Percentiles rank a stretch among this genome's conserved stretches.
phyloP scores from a whole-genome alignment of 1,140 invertebrate genomes.

The Antheraea pernyi region DNA sequence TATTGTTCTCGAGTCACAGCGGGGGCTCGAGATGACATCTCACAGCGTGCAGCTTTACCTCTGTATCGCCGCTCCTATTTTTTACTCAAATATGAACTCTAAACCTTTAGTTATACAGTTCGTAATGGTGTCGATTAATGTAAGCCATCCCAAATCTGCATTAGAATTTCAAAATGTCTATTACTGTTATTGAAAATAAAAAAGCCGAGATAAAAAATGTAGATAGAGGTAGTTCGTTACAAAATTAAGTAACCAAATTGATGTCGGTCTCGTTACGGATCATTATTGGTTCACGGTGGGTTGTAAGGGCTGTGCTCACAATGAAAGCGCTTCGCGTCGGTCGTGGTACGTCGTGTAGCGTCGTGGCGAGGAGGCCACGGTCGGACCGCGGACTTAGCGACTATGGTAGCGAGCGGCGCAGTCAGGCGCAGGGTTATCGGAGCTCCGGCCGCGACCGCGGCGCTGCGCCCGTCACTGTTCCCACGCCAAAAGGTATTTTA shows the following conservation, averaged over 20 bases:
- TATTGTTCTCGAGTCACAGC: slow-evolving; percentile 74
- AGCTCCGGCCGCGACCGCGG: slow-evolving; percentile 24
- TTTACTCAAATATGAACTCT: neutral
- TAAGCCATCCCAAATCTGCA: neutral
- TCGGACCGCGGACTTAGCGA: slow-evolving; percentile 10
- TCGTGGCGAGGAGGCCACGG: too few relatives aligned
- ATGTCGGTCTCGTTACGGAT: slow-evolving; percentile 66
- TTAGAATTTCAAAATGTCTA: slow-evolving; percentile 39
- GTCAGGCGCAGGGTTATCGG: slow-evolving; percentile 57
- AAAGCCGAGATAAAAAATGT: slow-evolving; percentile 61
- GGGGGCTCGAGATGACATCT: slow-evolving; percentile 75
- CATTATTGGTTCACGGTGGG: slow-evolving; percentile 71
- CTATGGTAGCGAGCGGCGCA: slow-evolving; percentile 28
- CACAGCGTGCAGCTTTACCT: slow-evolving; percentile 71
- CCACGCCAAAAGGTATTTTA: slow-evolving; percentile 74
- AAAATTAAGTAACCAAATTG: slow-evolving; percentile 73
- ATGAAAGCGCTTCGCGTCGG: neutral
- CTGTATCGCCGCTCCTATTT: slow-evolving; percentile 34
- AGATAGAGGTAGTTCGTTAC: slow-evolving; percentile 60
- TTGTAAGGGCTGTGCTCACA: slow-evolving; percentile 17
- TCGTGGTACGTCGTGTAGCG: too few relatives aligned
- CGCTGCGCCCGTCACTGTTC: slow-evolving; percentile 63
- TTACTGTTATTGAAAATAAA: slow-evolving; percentile 65
- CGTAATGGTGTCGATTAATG: neutral
- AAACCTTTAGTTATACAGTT: neutral